Percentiles rank a stretch among this genome's conserved stretches.
Conservation (phyloP, 2,888 invertebrate genomes). For the Celastrina argiolus region DNA sequence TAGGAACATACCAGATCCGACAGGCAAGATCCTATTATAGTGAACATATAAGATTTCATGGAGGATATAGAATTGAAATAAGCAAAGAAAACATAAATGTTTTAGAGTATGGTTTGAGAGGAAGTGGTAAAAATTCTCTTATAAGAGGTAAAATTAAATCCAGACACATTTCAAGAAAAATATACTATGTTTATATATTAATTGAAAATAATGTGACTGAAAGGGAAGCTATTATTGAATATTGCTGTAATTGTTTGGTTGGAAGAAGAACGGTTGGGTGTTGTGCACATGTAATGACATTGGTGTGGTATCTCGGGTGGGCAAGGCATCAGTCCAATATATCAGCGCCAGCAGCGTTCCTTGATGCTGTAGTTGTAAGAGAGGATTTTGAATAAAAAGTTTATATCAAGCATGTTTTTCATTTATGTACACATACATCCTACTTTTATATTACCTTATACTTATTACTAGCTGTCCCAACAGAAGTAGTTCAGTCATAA, state of each 20-base stretch:
- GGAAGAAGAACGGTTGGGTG: conserved; percentile 28
- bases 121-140: conserved; percentile 19
- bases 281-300: conserved; percentile 28
- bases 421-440: too few species aligned
- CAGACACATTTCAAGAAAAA: conserved; percentile 25
- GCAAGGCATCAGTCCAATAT: conserved; percentile 13
- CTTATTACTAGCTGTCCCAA: too few species aligned
- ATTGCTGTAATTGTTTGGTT: conserved; percentile 30
- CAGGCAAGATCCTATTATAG: conserved; percentile 31
- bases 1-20: conserved; percentile 30
- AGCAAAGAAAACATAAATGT: conserved; percentile 4
- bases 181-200: conserved; percentile 28
- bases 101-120: conserved; percentile 22
- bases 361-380: background rate
- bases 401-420: too few species aligned
- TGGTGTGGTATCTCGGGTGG: conserved; percentile 29
- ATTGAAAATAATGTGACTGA: conserved; percentile 27
- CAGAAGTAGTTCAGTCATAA: too few species aligned
- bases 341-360: background rate
- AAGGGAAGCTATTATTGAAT: conserved; percentile 26
- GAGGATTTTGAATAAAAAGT: too few species aligned
- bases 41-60: conserved; percentile 26
- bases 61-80: conserved; percentile 25
- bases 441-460: too few species aligned
- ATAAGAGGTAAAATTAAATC: conserved; percentile 28